phyloP scores from a whole-genome alignment of 92 coral and sea anemone species.

The Epizoanthus rinbou region DNA sequence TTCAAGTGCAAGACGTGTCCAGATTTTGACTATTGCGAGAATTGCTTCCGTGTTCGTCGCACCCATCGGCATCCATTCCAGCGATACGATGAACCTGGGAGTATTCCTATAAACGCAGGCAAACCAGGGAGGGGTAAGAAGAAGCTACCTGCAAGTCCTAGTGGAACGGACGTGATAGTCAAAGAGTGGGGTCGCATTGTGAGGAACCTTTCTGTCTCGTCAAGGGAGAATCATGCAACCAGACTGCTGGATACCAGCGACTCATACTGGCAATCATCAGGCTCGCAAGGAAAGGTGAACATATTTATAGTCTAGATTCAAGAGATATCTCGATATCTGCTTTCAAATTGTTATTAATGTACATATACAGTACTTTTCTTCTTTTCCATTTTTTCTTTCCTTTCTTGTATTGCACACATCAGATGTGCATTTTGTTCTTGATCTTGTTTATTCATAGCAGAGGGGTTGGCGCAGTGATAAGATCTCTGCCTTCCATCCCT shows the following conservation, averaged over 20 bases:
- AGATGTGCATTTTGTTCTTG: too few species aligned
- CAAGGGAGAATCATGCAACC: conserved; percentile 91
- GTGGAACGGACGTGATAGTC: conserved; percentile 76
- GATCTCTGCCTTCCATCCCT: too few species aligned
- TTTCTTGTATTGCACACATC: too few species aligned
- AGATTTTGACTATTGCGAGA: conserved; percentile 94
- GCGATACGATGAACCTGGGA: conserved; percentile 92
- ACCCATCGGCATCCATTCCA: conserved; percentile 91
- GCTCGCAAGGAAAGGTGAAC: conserved; percentile 95
- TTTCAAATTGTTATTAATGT: too few species aligned
- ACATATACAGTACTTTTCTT: too few species aligned
- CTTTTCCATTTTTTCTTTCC: too few species aligned
- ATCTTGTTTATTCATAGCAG: too few species aligned
- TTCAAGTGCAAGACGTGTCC: conserved; percentile 93
- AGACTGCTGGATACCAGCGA: conserved; percentile 89
- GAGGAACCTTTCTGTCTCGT: conserved; percentile 87
- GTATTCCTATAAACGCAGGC: conserved; percentile 89
- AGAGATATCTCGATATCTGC: too few species aligned
- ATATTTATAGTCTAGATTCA: background rate
- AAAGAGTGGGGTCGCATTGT: conserved; percentile 94
- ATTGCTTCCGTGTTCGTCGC: conserved; percentile 94
- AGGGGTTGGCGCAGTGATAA: too few species aligned
- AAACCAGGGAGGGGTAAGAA: conserved; percentile 89
- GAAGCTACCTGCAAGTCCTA: conserved; percentile 53
- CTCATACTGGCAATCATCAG: conserved; percentile 98